A percentile compares a stretch with the other conserved stretches of the same genome.
Evolutionary conservation across 2,888 invertebrate genomes (phyloP).

Genomic region (Rotaria sp.): DNA sequence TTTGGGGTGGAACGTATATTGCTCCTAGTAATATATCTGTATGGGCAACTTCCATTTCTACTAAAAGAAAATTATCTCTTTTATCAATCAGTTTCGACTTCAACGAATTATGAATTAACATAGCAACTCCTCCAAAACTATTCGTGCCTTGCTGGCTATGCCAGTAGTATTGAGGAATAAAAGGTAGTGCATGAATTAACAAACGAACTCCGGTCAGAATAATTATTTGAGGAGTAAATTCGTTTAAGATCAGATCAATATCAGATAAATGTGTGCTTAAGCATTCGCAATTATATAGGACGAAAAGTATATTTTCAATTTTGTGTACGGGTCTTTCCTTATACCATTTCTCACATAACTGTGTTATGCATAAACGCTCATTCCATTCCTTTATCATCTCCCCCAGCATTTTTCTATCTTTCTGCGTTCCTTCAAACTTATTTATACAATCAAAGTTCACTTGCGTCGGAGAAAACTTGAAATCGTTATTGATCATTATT

Average conservation of each 20-base stretch:
- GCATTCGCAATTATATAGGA: neutral
- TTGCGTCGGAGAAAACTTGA: no score
- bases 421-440: no score
- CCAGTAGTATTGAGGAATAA: neutral
- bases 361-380: neutral
- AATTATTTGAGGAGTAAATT: neutral
- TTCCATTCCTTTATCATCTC: neutral
- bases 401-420: no score
- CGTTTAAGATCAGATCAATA: neutral
- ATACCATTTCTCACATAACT: neutral
- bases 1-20: no score
- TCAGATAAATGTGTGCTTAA: neutral
- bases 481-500: no score
- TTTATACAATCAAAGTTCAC: no score
- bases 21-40: no score
- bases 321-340: neutral
- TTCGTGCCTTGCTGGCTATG: neutral
- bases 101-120: neutral
- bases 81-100: neutral
- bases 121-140: neutral
- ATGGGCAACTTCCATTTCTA: no score
- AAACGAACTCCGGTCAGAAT: neutral
- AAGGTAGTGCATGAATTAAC: neutral
- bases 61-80: no score
- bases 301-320: neutral